Base-by-base conservation (phyloP, 1,140 invertebrate genomes). In the Temnothorax longispinosus region DNA sequence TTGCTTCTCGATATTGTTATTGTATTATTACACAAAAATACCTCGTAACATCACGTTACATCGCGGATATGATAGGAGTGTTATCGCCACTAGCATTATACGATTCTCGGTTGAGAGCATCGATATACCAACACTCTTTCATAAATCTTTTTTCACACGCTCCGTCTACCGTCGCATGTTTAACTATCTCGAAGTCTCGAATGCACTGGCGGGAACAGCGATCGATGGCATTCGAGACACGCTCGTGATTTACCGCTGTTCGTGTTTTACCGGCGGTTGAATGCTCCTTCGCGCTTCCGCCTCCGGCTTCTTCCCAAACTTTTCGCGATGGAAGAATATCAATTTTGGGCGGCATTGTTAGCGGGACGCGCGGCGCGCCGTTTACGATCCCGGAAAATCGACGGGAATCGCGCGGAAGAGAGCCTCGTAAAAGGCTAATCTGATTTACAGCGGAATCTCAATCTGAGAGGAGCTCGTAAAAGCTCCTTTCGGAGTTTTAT, bases 341-440 rank as follows among this genome's bases (percentile, higher is more conserved):
- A 84, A 86, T 86, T 62, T 41, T 77, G 41, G 41, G n/a, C 76
- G 32, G 64, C 15, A 58, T 80, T 80, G 64, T 60, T 38, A 38
- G 50, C 47, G 56, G 21, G 38, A 38, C 13, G 72, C 18, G 7
- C 27, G 21, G 8, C 41, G 15, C n/a, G 58, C 18, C 13, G 52
- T 74, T 74, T 65, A 87, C 56, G 85, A 74, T 56, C 67, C 15
- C 15, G 58, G 72, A 27, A 85, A 78, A 78, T 85, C 74, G 75
- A 35, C 62, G 52, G 67, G 35, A 69, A 86, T 71, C 52, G 64
- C 41, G 47, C 44, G 67, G 81, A 52, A 35, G 75, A 56, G 47
- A 64, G 58, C 56, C 82, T 52, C 74, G 27, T 69, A 86, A 74
- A 80, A 86, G 35, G 35, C 44, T 88, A 75, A 86, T 86, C 69